Evolutionary conservation across 35 echinoderm and acorn worm species (phyloP), one percentile per base, ranked within the genome.

Genomic region (Patiria miniata): DNA sequence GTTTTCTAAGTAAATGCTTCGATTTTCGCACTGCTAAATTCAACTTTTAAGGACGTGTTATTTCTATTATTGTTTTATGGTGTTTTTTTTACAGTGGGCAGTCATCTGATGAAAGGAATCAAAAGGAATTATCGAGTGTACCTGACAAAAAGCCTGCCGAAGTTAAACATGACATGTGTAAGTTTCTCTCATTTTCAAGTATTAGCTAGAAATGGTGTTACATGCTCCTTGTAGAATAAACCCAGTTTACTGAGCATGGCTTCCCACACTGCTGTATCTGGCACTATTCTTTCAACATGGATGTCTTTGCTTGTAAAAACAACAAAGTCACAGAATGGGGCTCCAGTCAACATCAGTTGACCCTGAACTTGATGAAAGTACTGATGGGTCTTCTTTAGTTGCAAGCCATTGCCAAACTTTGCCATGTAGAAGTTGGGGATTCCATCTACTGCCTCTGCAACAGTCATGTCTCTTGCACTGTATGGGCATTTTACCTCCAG

Each of bases 311-410:
- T 85, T 61, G 83, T 85, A 18, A 17, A 85, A 52, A 85, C 54
- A 40, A 85, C 39, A 85, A 68, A 85, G 39, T 85, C 58, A 68
- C 83, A 85, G 57, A 85, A 85, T 33, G 52, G 47, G 0, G 34
- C 55, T 5, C 54, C 83, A 85, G 47, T 37, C 36, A 85, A 7
- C 36, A 85, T 37, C 33, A 85, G 14, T 68, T 85, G 55, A 14
- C 83, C 47, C 37, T 85, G 83, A 30, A 85, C 83, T 40, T 85
- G 58, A 85, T 85, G 32, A 3, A 61, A 85, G 54, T 85, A 39
- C 23, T 68, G 83, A 36, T 85, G 83, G 1, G 21, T 37, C 39
- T 33, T 33, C 55, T 68, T 85, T 37, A 85, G 33, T 37, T 38
- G 36, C 36, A 85, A 38, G 37, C 55, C 32, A 61, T 34, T 36